A percentile compares a stretch with the other conserved stretches of the same genome.
Evolutionary conservation across 2,113 vertebrate genomes (phyloP).

Genomic region (Psittacula cyanocephala): DNA sequence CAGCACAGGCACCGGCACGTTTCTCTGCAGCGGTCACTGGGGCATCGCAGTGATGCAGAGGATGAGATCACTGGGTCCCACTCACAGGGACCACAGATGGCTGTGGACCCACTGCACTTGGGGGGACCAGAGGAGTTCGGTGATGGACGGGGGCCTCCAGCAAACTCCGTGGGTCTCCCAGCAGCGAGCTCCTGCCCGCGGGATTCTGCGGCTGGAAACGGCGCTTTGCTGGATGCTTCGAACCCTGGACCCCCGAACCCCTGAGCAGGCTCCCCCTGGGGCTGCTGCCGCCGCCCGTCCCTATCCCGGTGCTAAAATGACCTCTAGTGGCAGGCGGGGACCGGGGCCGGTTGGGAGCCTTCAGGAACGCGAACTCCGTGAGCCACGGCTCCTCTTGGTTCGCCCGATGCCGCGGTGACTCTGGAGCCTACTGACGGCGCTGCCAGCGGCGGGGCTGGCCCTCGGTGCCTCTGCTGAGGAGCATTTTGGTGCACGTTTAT

Average conservation of each 20-base stretch:
- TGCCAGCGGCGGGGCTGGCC: neutral
- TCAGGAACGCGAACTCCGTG: too few relatives aligned
- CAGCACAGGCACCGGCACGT: neutral
- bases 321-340: slow-evolving; percentile 62
- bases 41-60: neutral
- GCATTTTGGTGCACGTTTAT: fast-evolving
- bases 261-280: neutral
- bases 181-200: neutral
- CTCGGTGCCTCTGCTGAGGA: neutral
- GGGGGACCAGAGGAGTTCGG: too few relatives aligned
- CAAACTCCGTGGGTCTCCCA: neutral
- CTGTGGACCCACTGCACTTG: fast-evolving
- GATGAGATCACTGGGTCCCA: neutral
- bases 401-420: fast-evolving
- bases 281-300: neutral
- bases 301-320: slow-evolving; percentile 49
- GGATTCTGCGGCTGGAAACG: neutral
- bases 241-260: too few relatives aligned
- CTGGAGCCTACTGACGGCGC: neutral
- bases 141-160: neutral
- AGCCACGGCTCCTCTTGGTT: fast-evolving
- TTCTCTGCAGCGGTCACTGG: fast-evolving
- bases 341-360: neutral
- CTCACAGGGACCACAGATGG: neutral
- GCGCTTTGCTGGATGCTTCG: neutral